Percentiles rank a stretch among this genome's conserved stretches.
Conservation (phyloP, 2,888 invertebrate genomes). For the Platerodrilus igneus region DNA sequence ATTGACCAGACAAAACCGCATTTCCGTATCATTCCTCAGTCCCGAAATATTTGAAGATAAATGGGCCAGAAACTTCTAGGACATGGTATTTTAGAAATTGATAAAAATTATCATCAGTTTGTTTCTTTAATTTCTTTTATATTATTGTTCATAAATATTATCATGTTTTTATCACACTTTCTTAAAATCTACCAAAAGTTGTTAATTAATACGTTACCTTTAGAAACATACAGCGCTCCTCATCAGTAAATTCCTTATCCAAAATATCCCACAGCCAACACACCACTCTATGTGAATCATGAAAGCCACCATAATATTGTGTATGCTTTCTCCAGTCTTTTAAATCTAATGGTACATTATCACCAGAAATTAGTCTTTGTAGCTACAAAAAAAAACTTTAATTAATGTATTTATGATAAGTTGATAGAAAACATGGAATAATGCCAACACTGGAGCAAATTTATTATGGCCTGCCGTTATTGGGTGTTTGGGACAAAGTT, state of each 20-base stretch:
- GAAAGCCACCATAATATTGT: constrained; percentile 99
- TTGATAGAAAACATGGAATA: not conserved
- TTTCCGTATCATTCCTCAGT: too few species aligned
- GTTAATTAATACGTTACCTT: constrained; percentile 69
- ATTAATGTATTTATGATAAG: constrained; percentile 23
- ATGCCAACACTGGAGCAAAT: not conserved
- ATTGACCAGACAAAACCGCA: too few species aligned
- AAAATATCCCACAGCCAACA: constrained; percentile 99
- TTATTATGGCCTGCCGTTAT: too few species aligned
- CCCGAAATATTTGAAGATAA: too few species aligned
- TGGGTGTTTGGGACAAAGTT: too few species aligned
- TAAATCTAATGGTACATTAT: constrained; percentile 88
- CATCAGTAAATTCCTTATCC: constrained; percentile 87
- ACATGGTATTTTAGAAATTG: too few species aligned
- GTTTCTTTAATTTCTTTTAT: too few species aligned
- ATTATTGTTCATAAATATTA: too few species aligned
- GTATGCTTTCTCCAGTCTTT: constrained; percentile 84
- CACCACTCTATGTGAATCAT: constrained; percentile 94
- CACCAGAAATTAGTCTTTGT: constrained; percentile 92
- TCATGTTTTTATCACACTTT: not conserved
- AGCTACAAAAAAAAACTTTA: constrained; percentile 59
- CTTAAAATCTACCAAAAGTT: not conserved
- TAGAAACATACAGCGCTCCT: constrained; percentile 89
- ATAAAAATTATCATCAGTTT: too few species aligned
- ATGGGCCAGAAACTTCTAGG: too few species aligned